Evolutionary conservation across 2,888 invertebrate species (phyloP).

Genomic region (Carabus problematicus): DNA sequence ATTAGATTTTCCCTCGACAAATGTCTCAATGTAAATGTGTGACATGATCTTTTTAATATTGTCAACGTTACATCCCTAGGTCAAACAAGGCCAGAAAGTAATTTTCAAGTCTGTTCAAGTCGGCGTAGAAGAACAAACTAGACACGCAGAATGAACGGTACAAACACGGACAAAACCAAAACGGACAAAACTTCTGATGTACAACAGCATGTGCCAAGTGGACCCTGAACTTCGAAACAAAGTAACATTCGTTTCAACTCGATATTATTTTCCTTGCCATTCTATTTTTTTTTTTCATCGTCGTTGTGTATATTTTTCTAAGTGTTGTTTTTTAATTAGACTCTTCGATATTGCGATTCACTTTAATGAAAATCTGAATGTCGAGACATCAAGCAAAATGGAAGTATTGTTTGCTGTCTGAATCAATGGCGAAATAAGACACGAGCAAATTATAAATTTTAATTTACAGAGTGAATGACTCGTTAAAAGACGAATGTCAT

Average conservation of each 20-base stretch:
- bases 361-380: conserved; percentile 21
- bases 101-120: conserved; percentile 5
- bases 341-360: conserved; percentile 15
- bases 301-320: not conserved
- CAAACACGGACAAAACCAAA: not conserved
- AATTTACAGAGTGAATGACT: too few species aligned
- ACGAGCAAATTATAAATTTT: too few species aligned
- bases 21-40: conserved; percentile 6
- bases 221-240: conserved; percentile 27
- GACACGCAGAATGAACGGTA: not conserved
- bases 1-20: not conserved
- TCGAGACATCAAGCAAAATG: too few species aligned
- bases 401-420: too few species aligned
- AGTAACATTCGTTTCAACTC: conserved; percentile 26
- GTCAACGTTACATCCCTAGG: not conserved
- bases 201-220: too few species aligned
- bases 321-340: conserved; percentile 26
- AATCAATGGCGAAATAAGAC: too few species aligned
- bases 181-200: not conserved
- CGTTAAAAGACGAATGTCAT: too few species aligned
- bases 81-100: conserved; percentile 21
- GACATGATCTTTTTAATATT: conserved; percentile 25
- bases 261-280: conserved; percentile 13
- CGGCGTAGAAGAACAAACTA: not conserved
- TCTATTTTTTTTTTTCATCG: not conserved